Evolutionary conservation across 1,140 invertebrate genomes (phyloP), one percentile per base, ranked within the genome.

Genomic region (Pygmarrhopalites habei): DNA sequence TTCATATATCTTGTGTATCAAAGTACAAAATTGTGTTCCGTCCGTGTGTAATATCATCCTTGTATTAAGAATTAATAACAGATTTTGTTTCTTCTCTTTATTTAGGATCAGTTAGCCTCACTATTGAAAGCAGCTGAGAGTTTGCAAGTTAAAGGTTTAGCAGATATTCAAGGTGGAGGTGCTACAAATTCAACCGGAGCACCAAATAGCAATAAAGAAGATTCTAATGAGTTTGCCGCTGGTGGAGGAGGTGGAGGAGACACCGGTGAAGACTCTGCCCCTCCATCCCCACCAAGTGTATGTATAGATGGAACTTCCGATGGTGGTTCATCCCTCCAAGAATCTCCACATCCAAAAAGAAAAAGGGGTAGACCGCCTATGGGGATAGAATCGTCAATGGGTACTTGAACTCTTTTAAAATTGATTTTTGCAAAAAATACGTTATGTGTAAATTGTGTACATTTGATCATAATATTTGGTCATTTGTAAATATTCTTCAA

Each of bases 121-220:
- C 76, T 94, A 51, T 74, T 95, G 72, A 92, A 92, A 79, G 92
- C 90, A 58, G 92, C 92, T 1, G 90, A 94, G 76, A 90, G 91
- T 73, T 78, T 95, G 10, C 83, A 89, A 74, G 90, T 94, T 64
- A 94, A 95, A 78, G 92, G 92, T 0, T 77, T 94, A 21, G 89
- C 90, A 39, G 69, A 68, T 35, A 70, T 71, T 25, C 66, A 70
- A 19, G 65, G 70, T 19, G 62, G 56, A 21, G 65, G 66, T 3
- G 70, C 66, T 39, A 60, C 59, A 32, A 67, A 57, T 32, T 25
- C 56, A 26, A 47, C 55, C 14, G 30, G 26, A 2, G 52, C 55
- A n/a, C 23, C 39, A 2, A 26, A 25, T 52, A 28, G 2, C 3
- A 52, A 52, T 26, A 19, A 49, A 19, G 46, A 49, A 12, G 12